Conservation (phyloP, 2,797 vertebrate genomes). For the Trichosurus vulpecula region DNA sequence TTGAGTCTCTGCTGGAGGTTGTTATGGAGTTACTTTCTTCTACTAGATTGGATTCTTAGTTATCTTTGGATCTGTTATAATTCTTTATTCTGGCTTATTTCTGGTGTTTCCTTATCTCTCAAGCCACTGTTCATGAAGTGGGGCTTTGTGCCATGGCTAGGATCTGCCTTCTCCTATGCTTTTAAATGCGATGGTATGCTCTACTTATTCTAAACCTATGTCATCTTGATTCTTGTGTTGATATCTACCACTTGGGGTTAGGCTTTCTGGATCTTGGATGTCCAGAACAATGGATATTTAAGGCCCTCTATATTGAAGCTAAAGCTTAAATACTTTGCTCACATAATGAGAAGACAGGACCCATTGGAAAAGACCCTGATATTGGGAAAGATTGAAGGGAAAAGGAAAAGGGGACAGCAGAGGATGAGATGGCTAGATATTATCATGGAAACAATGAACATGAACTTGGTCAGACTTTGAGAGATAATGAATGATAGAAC, state of each 20-base stretch:
- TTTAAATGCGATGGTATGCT: not conserved
- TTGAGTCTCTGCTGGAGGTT: not conserved
- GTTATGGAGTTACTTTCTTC: not conserved
- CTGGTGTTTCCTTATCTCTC: not conserved
- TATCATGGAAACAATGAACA: no score
- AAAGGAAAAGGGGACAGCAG: no score
- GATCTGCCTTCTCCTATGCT: not conserved
- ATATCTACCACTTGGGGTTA: not conserved
- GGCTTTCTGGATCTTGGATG: not conserved
- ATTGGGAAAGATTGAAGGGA: no score
- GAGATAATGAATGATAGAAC: no score
- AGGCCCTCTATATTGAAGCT: not conserved
- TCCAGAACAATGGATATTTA: not conserved
- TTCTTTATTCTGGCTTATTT: not conserved
- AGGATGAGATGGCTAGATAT: no score
- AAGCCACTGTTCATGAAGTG: not conserved
- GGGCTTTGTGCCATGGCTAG: not conserved
- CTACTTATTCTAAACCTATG: not conserved
- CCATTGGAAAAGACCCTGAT: no score
- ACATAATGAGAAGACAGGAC: no score
- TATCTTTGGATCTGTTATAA: not conserved
- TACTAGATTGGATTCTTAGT: not conserved
- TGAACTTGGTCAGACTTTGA: no score
- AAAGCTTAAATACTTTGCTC: not conserved
- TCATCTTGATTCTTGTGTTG: not conserved